phyloP scores from a whole-genome alignment of 2,113 vertebrate species.

The Prietella phreatophila region DNA sequence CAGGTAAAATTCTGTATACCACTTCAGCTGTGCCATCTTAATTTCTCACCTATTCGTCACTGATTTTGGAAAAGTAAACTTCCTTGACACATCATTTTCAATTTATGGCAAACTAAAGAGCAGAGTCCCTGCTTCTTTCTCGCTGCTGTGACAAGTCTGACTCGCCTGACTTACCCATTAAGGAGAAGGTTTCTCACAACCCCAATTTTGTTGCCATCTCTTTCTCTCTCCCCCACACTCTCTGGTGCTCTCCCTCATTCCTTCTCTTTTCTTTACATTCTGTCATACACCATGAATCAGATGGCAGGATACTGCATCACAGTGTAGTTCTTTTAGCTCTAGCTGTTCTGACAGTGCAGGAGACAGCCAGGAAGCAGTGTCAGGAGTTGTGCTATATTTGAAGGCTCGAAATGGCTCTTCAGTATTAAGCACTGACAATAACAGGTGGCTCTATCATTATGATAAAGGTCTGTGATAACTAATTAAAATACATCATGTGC shows the following conservation, averaged over 20 bases:
- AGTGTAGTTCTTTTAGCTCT: slow-evolving; percentile 48
- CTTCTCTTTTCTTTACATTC: slow-evolving; percentile 51
- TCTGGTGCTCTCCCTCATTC: slow-evolving; percentile 26
- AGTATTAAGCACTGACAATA: slow-evolving; percentile 36
- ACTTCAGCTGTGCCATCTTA: not conserved
- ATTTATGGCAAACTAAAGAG: slow-evolving; percentile 36
- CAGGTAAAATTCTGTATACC: not conserved
- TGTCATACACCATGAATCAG: slow-evolving; percentile 52
- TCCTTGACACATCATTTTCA: slow-evolving; percentile 38
- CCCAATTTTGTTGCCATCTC: slow-evolving; percentile 33
- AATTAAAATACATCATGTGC: slow-evolving; percentile 30
- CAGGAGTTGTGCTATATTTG: slow-evolving; percentile 40
- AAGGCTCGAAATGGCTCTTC: slow-evolving; percentile 34
- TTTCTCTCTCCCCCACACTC: slow-evolving; percentile 27
- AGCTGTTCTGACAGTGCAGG: slow-evolving; percentile 53
- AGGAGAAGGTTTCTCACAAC: slow-evolving; percentile 32
- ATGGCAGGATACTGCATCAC: slow-evolving; percentile 40
- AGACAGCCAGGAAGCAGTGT: slow-evolving; percentile 47
- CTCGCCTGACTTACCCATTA: slow-evolving; percentile 44
- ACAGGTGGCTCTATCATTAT: slow-evolving; percentile 32
- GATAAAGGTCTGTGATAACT: slow-evolving; percentile 18
- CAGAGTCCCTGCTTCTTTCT: slow-evolving; percentile 24
- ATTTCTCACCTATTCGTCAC: slow-evolving; percentile 14
- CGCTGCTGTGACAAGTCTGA: slow-evolving; percentile 47
- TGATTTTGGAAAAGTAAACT: slow-evolving; percentile 35